Evolutionary conservation across 1,140 invertebrate species (phyloP).

Genomic region (Bombus polaris): DNA sequence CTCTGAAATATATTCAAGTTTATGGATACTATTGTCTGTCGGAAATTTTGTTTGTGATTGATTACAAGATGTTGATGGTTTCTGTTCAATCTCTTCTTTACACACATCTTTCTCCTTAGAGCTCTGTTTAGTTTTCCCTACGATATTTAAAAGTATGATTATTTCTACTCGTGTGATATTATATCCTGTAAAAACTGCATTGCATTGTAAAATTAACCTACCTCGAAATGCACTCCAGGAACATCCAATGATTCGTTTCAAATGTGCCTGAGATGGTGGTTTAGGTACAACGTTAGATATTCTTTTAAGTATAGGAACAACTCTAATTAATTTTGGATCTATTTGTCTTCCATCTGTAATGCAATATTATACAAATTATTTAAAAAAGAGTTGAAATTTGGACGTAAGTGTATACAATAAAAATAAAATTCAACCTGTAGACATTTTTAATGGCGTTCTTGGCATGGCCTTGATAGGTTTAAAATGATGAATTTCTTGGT

Average conservation of each 20-base stretch:
- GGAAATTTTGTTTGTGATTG: conserved; percentile 56
- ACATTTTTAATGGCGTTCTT: conserved; percentile 78
- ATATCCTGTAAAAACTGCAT: neutral
- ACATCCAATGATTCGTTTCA: conserved; percentile 77
- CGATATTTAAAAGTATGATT: conserved; percentile 23
- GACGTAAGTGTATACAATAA: neutral
- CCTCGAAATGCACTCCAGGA: conserved; percentile 81
- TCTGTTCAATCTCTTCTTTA: conserved; percentile 42
- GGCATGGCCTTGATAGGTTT: conserved; percentile 84
- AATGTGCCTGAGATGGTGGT: conserved; percentile 72
- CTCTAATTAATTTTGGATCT: conserved; percentile 80
- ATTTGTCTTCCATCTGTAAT: conserved; percentile 78
- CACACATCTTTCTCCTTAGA: conserved; percentile 52
- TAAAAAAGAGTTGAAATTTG: neutral
- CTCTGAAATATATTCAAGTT: conserved; percentile 63
- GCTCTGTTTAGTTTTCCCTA: conserved; percentile 70
- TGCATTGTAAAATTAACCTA: conserved; percentile 45
- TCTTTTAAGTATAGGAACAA: conserved; percentile 75
- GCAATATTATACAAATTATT: conserved; percentile 15
- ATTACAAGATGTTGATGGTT: conserved; percentile 62
- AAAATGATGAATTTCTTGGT: conserved; percentile 85
- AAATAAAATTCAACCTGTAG: conserved; percentile 68
- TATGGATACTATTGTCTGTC: conserved; percentile 51
- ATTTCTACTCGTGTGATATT: neutral
- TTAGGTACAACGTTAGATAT: conserved; percentile 71